Evolutionary conservation across 92 coral and sea anemone genomes (phyloP), one percentile per base, ranked within the genome.

Genomic region (Porites lobata): DNA sequence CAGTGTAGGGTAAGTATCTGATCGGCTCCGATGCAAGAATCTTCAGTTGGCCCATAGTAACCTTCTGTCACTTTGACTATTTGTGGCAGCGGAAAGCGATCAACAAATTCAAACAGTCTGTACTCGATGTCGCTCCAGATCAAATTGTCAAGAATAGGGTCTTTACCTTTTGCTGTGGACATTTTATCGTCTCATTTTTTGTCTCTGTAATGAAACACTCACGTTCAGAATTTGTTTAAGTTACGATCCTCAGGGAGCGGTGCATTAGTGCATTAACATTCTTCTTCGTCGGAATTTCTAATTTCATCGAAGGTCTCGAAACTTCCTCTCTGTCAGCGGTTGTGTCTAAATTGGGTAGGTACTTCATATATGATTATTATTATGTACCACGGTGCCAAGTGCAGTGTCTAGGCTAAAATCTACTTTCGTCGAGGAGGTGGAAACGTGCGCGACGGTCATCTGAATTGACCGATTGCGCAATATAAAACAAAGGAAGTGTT

Each of bases 41-140:
- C 99, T 74, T 98, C 99, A 15, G 92, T 93, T 1, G 98, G 98
- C 9, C 98, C 98, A n/a, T 98, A 98, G 81, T 90, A 95, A 58
- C 99, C 99, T 66, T 95, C 98, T 19, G 91, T 92, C 14, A 98
- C 99, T 65, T 93, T 94, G 52, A 95, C 99, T 75, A 98, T 84
- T 90, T 98, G 99, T 8, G 99, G 99, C 15, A 95, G 89, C 1
- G 92, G 86, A 77, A 94, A 98, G 64, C 91, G 94, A 62, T 88
- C 94, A 47, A 98, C 94, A 70, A 95, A 98, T 17, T 95, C 96
- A 61, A 81, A 70, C 8, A 96, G 79, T 62, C 80, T 87, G 81
- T 92, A 92, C 88, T 96, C 96, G 19, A 92, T 91, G 13, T 93
- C 87, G 24, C 96, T 95, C 99, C 99, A 96, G 11, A 92, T 69